phyloP scores from a whole-genome alignment of 2,797 vertebrate genomes.

The Coregonus sp. region DNA sequence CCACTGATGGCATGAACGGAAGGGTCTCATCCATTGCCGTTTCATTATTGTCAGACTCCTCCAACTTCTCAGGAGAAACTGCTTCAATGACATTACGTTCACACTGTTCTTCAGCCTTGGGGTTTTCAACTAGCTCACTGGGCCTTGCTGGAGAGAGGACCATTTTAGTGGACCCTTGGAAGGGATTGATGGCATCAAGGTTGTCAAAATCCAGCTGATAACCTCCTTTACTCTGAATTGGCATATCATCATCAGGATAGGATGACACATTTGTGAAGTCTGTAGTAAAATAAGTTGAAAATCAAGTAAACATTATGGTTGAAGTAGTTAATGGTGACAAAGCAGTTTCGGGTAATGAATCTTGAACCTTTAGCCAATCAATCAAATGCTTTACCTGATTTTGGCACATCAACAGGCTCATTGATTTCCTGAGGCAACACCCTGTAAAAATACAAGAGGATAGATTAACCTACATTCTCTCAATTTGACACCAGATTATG shows the following conservation, averaged over 20 bases:
- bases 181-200: constrained; percentile 67
- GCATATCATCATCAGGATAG: constrained; percentile 73
- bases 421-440: constrained; percentile 22
- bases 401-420: constrained; percentile 13
- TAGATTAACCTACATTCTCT: neutral
- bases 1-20: constrained; percentile 65
- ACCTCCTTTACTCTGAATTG: constrained; percentile 75
- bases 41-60: constrained; percentile 28
- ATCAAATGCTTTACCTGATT: constrained; percentile 53
- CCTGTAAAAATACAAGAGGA: constrained; percentile 49
- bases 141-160: constrained; percentile 53
- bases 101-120: neutral
- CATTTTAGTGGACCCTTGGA: constrained; percentile 59
- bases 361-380: neutral
- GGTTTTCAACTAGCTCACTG: neutral
- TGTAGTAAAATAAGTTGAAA: neutral
- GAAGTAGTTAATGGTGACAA: neutral
- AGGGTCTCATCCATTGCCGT: constrained; percentile 71
- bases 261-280: constrained; percentile 42
- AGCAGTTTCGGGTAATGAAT: neutral
- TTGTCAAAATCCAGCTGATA: constrained; percentile 75
- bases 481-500: neutral
- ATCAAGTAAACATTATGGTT: neutral
- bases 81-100: neutral
- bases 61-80: neutral